Evolutionary conservation across 2,888 invertebrate species (phyloP).

Genomic region (Idaea straminata): DNA sequence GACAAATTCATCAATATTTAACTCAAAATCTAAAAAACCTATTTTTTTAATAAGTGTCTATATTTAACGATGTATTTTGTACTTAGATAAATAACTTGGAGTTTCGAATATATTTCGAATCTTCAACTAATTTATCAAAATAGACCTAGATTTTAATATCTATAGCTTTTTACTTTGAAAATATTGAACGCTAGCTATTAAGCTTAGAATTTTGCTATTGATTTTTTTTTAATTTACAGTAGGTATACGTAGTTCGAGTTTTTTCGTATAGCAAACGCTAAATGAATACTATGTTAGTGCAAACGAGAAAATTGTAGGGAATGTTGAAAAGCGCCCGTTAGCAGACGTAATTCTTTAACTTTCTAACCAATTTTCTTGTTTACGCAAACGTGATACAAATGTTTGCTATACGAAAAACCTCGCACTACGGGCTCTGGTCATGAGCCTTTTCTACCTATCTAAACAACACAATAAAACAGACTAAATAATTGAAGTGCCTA

Average conservation of each 20-base stretch:
- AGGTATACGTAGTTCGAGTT: neutral
- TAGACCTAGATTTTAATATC: slow-evolving; percentile 28
- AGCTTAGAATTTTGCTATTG: slow-evolving; percentile 36
- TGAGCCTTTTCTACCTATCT: too few relatives aligned
- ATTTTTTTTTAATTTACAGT: neutral
- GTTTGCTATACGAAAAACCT: too few relatives aligned
- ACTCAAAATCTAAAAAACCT: neutral
- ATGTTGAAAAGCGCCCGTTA: too few relatives aligned
- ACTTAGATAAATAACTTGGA: slow-evolving; percentile 68
- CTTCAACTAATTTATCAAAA: slow-evolving; percentile 67
- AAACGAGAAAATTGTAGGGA: too few relatives aligned
- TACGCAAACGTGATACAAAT: too few relatives aligned
- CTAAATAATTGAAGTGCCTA: too few relatives aligned
- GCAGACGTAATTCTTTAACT: too few relatives aligned
- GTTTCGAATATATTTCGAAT: slow-evolving; percentile 58
- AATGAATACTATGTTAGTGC: too few relatives aligned
- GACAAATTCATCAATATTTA: neutral
- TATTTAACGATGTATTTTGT: slow-evolving; percentile 25
- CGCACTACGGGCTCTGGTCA: too few relatives aligned
- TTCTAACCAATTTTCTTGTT: too few relatives aligned
- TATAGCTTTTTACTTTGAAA: neutral
- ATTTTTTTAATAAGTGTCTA: slow-evolving; percentile 12
- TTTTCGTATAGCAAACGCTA: too few relatives aligned
- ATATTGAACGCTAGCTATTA: slow-evolving; percentile 32
- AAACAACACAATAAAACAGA: too few relatives aligned